A percentile compares a stretch with the other conserved stretches of the same genome.
Conservation (phyloP, 1,140 invertebrate genomes). For the Bombus pyrosoma region DNA sequence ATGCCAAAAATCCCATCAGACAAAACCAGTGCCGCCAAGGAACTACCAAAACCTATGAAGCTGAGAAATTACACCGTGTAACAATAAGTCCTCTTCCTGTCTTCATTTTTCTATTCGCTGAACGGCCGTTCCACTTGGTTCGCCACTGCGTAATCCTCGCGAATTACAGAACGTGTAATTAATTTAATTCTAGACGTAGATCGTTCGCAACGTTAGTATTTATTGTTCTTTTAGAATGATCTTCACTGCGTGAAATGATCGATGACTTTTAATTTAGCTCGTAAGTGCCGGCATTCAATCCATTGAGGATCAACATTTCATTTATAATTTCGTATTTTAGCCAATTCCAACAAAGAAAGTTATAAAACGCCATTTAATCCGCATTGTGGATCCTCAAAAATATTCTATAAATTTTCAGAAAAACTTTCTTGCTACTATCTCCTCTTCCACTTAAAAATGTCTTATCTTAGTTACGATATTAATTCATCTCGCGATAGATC, state of each 20-base stretch:
- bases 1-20: constrained; percentile 64
- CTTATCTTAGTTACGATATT: too few relatives aligned
- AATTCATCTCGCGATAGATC: too few relatives aligned
- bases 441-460: too few relatives aligned
- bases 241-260: background rate
- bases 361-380: too few relatives aligned
- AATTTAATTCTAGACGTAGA: background rate
- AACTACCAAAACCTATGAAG: constrained; percentile 71
- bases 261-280: too few relatives aligned
- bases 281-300: background rate
- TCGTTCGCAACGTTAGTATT: background rate
- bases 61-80: constrained; percentile 31
- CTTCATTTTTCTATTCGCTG: background rate
- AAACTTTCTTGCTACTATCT: too few relatives aligned
- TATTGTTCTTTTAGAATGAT: background rate
- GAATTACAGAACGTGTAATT: background rate
- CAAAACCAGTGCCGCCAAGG: constrained; percentile 44
- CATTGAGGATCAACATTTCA: background rate
- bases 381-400: too few relatives aligned
- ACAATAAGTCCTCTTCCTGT: constrained; percentile 6
- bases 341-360: too few relatives aligned
- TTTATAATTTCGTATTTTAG: background rate
- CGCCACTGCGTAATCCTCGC: background rate
- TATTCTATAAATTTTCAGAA: too few relatives aligned
- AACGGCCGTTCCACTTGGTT: background rate